Conservation (phyloP, 2,888 invertebrate species). For the Linnaemya vulpina region DNA sequence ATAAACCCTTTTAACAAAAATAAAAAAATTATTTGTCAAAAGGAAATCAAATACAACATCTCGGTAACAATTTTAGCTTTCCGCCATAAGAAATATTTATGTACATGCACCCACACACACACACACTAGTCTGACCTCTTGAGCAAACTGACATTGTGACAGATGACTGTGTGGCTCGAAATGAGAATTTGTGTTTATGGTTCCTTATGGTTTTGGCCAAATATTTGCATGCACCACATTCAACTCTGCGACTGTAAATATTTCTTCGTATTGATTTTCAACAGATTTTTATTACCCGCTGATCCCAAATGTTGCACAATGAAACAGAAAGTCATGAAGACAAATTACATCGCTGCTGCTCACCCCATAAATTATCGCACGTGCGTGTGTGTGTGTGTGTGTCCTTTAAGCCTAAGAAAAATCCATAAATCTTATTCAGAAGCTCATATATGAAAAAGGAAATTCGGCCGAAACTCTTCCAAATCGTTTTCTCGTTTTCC, state of each 20-base stretch:
- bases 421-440: neutral
- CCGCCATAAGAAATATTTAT: neutral
- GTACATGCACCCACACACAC: no score
- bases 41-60: slow-evolving; percentile 30
- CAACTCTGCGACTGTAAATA: neutral
- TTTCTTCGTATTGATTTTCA: slow-evolving; percentile 44
- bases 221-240: slow-evolving; percentile 47
- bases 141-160: neutral
- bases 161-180: slow-evolving; percentile 11
- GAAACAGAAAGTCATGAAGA: slow-evolving; percentile 1
- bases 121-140: neutral
- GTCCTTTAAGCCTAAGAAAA: neutral
- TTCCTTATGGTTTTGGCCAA: slow-evolving; percentile 31
- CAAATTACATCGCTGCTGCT: neutral
- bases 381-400: slow-evolving; percentile 11
- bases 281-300: slow-evolving; percentile 41
- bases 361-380: slow-evolving; percentile 13
- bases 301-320: slow-evolving; percentile 24
- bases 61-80: slow-evolving; percentile 49
- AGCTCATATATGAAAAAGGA: no score
- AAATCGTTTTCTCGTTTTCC: neutral
- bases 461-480: no score
- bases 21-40: slow-evolving; percentile 9
- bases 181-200: neutral
- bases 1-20: slow-evolving; percentile 8